A percentile compares a stretch with the other conserved stretches of the same genome.
These are phyloP conservation scores for Sturnira hondurensis DNA, from an alignment of 2,113 vertebrate genomes.

Conservation along the genomic window DNA sequence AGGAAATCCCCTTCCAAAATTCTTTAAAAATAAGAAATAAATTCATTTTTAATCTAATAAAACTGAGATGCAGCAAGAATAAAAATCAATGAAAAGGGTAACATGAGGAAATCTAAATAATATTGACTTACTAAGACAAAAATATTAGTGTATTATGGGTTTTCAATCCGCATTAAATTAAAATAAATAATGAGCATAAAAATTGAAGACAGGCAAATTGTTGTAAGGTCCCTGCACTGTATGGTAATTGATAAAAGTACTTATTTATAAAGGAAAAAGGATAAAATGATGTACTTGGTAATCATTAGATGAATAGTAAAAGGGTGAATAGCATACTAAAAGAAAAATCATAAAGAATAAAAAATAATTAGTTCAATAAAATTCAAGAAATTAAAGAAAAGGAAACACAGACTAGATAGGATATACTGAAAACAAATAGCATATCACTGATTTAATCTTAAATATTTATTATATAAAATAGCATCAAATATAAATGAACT, in stretches of 20 bases:
- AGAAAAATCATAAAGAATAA: background rate
- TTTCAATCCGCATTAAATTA: background rate
- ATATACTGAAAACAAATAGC: background rate
- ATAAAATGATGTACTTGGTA: background rate
- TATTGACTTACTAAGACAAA: background rate
- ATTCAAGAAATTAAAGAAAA: background rate
- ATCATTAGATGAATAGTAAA: background rate
- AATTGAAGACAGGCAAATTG: background rate
- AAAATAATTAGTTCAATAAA: background rate
- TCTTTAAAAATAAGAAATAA: background rate
- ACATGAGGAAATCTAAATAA: background rate
- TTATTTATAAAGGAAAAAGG: background rate
- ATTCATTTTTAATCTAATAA: background rate
- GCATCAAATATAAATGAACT: background rate
- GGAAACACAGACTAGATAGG: background rate
- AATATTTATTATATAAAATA: background rate
- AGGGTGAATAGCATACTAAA: background rate
- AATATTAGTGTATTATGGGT: background rate
- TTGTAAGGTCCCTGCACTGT: background rate
- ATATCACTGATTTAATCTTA: background rate
- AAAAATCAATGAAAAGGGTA: background rate
- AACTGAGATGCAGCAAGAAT: background rate
- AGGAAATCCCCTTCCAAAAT: background rate
- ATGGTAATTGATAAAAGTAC: background rate
- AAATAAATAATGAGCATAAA: background rate